A percentile compares a stretch with the other conserved stretches of the same genome.
These are phyloP conservation scores for Alitta virens DNA, from an alignment of 2,888 invertebrate genomes.

Conservation along the genomic window DNA sequence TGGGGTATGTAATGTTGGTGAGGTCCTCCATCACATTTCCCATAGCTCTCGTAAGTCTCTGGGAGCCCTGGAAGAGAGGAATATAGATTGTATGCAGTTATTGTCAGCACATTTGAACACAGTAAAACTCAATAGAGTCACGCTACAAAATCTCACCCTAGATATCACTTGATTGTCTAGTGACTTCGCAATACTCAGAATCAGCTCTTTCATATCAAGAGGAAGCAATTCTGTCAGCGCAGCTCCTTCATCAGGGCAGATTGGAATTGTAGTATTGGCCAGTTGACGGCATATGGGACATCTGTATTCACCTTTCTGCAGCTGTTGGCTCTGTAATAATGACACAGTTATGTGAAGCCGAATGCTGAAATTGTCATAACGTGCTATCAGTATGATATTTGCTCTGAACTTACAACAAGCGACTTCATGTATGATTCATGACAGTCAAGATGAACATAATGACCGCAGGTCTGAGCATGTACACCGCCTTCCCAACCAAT, in stretches of 20 bases:
- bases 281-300: constrained; percentile 93
- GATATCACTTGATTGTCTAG: too few relatives aligned
- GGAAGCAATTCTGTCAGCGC: neutral
- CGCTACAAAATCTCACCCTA: too few relatives aligned
- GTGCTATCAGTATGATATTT: too few relatives aligned
- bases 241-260: constrained; percentile 43
- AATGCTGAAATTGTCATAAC: too few relatives aligned
- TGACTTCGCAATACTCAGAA: neutral
- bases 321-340: constrained; percentile 37
- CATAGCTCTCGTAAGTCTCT: constrained; percentile 57
- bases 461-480: constrained; percentile 92
- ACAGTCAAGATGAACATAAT: constrained; percentile 93
- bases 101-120: neutral
- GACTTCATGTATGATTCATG: constrained; percentile 86
- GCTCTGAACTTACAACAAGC: constrained; percentile 61
- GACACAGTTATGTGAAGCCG: neutral
- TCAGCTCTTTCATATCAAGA: neutral
- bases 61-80: constrained; percentile 41
- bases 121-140: neutral
- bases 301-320: constrained; percentile 71
- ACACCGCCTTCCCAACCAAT: constrained; percentile 66
- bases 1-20: constrained; percentile 81
- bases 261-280: constrained; percentile 82
- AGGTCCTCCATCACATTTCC: constrained; percentile 76
- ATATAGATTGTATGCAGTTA: too few relatives aligned